phyloP scores from a whole-genome alignment of 2,113 vertebrate species.

The Tonatia bakeri region DNA sequence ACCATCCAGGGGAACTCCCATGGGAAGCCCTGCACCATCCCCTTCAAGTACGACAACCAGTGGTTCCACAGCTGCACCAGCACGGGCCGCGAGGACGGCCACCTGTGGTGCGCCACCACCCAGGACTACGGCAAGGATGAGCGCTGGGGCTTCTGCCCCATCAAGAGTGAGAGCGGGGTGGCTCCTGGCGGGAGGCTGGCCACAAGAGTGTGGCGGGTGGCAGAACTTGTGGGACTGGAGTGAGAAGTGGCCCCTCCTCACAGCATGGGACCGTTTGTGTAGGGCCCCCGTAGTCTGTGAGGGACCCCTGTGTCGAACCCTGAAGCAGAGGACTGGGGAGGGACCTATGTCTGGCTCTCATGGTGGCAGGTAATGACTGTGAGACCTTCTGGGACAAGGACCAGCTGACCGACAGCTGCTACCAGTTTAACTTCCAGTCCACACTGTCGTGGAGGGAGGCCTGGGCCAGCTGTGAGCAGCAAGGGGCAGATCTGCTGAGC shows the following conservation, averaged over 20 bases:
- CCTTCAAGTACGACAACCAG: constrained; percentile 94
- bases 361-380: constrained; percentile 83
- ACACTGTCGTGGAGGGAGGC: constrained; percentile 94
- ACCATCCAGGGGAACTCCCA: constrained; percentile 98
- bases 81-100: constrained; percentile 92
- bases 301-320: not conserved
- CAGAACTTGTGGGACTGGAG: rapidly evolving
- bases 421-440: constrained; percentile 98
- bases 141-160: constrained; percentile 97
- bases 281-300: not conserved
- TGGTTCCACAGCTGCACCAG: constrained; percentile 96
- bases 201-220: not conserved
- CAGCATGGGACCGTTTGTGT: rapidly evolving
- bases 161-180: constrained; percentile 88
- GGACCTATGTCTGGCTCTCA: not conserved
- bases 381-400: constrained; percentile 98
- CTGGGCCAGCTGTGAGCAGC: constrained; percentile 94
- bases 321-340: not conserved
- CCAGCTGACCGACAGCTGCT: constrained; percentile 94
- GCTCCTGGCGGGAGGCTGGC: not conserved
- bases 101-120: constrained; percentile 97
- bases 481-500: constrained; percentile 94
- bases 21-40: constrained; percentile 93
- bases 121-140: constrained; percentile 94
- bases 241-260: not conserved